Base-by-base conservation (phyloP, 2,888 invertebrate genomes). In the Leptopterna dolabrata region DNA sequence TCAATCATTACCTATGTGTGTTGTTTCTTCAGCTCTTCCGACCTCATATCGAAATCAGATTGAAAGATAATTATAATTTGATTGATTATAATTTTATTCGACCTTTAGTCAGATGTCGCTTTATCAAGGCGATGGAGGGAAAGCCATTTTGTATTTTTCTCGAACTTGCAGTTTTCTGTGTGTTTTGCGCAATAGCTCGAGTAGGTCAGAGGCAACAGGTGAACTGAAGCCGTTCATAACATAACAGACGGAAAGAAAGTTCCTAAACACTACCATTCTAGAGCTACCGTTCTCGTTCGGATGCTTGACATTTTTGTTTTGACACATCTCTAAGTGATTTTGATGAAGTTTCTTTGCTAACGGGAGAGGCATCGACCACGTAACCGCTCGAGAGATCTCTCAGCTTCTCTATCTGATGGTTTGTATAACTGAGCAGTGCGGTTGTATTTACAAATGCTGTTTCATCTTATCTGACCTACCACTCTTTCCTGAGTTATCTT, bases 191-290 rank as follows among this genome's bases (percentile, higher is more conserved):
- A 41, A 78, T 45, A 27, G 45, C 24, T 45, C 78, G 78, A 78
- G 78, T 78, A 78, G 78, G 78, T 78, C 78, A 78, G 78, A 78
- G 78, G 78, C 45, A 78, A 78, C 78, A 78, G 78, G 78, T 78
- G 78, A 78, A 45, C 45, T 45, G 45, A 30, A 41, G n/a, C 41
- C 30, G 73, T 36, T 19, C 73, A 73, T 73, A 30, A 73, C 30
- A 73, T 36, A n/a, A n/a, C n/a, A n/a, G n/a, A 41, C 73, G 73
- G 73, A 73, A 73, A 73, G 73, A 73, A 73, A 73, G 73, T 36
- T 24, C 63, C 63, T 24, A 1, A 4, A 55, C 19, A 24, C 36
- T 63, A 24, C 63, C 4, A 24, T 24, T 27, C 27, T 27, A 24
- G 63, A 19, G 63, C 63, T 24, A 24, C 13, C 24, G 27, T 3